A percentile compares a stretch with the other conserved stretches of the same genome.
phyloP scores from a whole-genome alignment of 2,888 invertebrate genomes.

The Ornithoptera alexandrae region DNA sequence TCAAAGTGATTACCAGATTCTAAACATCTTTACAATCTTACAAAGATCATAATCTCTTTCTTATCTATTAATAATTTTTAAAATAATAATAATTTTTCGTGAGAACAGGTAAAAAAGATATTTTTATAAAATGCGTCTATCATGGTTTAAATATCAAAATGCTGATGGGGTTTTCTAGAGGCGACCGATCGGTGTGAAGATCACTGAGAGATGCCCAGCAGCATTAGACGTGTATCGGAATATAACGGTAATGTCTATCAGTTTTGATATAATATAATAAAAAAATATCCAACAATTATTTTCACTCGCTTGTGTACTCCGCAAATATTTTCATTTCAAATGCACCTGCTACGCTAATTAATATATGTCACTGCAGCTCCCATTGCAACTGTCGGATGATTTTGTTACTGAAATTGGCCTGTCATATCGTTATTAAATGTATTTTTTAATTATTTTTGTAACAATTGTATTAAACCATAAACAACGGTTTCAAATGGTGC shows the following conservation, averaged over 20 bases:
- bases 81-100: too few relatives aligned
- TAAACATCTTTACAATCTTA: too few relatives aligned
- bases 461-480: not conserved
- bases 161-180: too few relatives aligned
- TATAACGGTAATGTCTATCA: not conserved
- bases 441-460: not conserved
- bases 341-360: slow-evolving; percentile 22
- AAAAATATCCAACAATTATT: not conserved
- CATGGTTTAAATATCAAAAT: too few relatives aligned
- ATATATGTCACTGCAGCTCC: slow-evolving; percentile 15
- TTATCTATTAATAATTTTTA: too few relatives aligned
- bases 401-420: slow-evolving; percentile 2
- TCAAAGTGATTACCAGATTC: too few relatives aligned
- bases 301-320: not conserved
- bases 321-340: slow-evolving; percentile 14
- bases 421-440: not conserved
- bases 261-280: not conserved
- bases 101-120: too few relatives aligned
- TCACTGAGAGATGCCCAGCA: too few relatives aligned
- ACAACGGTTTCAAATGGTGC: not conserved
- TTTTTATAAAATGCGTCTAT: too few relatives aligned
- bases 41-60: too few relatives aligned
- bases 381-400: not conserved
- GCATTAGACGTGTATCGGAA: too few relatives aligned
- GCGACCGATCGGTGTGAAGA: too few relatives aligned